These are phyloP conservation scores for Cepphus grylle DNA, from an alignment of 2,113 vertebrate genomes.

Conservation along the genomic window DNA sequence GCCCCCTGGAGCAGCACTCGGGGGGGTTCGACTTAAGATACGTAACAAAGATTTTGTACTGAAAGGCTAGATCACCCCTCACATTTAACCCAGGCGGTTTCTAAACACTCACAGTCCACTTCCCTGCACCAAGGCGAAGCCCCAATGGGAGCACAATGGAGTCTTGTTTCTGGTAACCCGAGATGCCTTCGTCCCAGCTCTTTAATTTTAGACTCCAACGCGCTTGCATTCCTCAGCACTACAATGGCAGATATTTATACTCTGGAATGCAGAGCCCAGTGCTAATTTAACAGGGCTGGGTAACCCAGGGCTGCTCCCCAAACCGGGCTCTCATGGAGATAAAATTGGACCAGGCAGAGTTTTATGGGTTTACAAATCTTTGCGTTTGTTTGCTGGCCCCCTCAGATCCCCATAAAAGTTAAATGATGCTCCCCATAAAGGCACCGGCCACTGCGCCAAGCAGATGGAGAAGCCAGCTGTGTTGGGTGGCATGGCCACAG, in stretches of 20 bases:
- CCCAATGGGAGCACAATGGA: constrained; percentile 68
- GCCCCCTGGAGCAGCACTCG: rapidly evolving
- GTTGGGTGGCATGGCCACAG: neutral
- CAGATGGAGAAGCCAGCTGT: neutral
- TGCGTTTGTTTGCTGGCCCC: neutral
- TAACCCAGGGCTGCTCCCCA: neutral
- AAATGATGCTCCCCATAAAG: neutral
- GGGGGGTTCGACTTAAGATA: neutral
- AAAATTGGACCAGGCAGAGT: neutral
- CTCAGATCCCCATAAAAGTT: neutral
- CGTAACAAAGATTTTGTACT: neutral
- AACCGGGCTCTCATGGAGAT: neutral
- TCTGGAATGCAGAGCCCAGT: constrained; percentile 60
- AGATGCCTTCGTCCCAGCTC: constrained; percentile 53
- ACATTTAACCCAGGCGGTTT: neutral
- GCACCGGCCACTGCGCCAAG: rapidly evolving
- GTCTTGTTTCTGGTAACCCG: constrained; percentile 75
- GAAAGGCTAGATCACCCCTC: neutral
- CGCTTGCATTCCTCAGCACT: constrained; percentile 67
- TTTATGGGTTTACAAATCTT: neutral
- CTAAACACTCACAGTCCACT: neutral
- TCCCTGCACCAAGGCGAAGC: neutral
- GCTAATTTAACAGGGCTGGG: constrained; percentile 42
- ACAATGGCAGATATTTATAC: constrained; percentile 75
- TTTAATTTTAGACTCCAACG: constrained; percentile 71